A percentile compares a stretch with the other conserved stretches of the same genome.
Conservation (phyloP, 2,113 vertebrate species). For the Vimba vimba region DNA sequence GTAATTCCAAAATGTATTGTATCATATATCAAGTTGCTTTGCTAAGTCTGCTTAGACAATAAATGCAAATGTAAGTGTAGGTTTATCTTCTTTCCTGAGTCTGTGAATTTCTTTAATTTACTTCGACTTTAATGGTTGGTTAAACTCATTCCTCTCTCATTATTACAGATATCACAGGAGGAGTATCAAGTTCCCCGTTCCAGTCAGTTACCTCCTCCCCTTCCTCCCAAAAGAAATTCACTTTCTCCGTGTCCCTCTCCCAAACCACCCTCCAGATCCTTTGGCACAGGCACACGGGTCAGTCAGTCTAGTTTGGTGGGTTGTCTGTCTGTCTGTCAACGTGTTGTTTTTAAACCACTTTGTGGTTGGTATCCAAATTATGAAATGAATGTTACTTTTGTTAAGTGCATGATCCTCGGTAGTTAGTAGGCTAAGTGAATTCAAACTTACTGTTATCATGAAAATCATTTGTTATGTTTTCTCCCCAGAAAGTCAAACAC, state of each 20-base stretch:
- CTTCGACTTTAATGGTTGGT: not conserved
- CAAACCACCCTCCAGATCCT: not conserved
- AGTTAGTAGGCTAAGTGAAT: not conserved
- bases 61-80: not conserved
- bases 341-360: not conserved
- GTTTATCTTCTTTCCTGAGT: not conserved
- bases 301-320: constrained; percentile 36
- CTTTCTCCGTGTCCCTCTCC: constrained; percentile 40
- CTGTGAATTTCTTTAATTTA: not conserved
- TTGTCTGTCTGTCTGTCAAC: not conserved
- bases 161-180: constrained; percentile 63
- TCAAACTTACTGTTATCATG: not conserved
- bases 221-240: constrained; percentile 64
- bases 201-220: constrained; percentile 56
- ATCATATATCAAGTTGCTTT: not conserved
- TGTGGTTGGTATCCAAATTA: not conserved
- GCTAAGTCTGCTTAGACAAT: not conserved
- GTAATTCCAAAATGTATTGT: not conserved
- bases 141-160: not conserved
- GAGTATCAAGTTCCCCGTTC: constrained; percentile 61
- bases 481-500: constrained; percentile 11
- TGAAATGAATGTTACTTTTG: not conserved
- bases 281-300: not conserved
- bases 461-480: not conserved
- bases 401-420: not conserved